phyloP scores from a whole-genome alignment of 2,113 vertebrate genomes.

The Antechinus flavipes region DNA sequence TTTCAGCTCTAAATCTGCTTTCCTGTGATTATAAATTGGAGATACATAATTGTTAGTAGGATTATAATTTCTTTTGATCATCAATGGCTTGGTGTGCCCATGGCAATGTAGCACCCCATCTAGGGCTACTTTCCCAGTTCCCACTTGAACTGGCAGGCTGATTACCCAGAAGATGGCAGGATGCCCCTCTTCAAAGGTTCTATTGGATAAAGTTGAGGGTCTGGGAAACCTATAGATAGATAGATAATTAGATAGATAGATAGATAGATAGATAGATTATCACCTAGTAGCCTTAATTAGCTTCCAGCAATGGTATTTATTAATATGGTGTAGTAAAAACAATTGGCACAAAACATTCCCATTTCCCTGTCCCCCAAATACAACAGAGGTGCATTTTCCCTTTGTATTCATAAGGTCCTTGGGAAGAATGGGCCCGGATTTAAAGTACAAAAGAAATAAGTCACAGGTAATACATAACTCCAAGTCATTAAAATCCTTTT shows the following conservation, averaged over 20 bases:
- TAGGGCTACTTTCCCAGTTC: not conserved
- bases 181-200: not conserved
- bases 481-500: not conserved
- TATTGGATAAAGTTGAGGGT: not conserved
- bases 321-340: not conserved
- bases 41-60: conserved; percentile 56
- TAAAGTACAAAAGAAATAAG: not conserved
- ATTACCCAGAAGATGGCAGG: not conserved
- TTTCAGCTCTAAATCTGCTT: not conserved
- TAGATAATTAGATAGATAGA: too few species aligned
- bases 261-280: not conserved
- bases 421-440: not conserved
- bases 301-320: not conserved
- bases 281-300: not conserved
- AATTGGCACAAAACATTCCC: not conserved
- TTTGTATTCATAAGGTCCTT: not conserved
- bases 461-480: not conserved
- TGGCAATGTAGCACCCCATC: not conserved
- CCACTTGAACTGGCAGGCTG: not conserved
- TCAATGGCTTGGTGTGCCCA: conserved; percentile 48
- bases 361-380: not conserved
- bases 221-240: too few species aligned
- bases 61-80: conserved; percentile 60
- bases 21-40: conserved; percentile 38
- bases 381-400: not conserved